Conservation (phyloP, 2,113 vertebrate genomes). For the Syrrhaptes paradoxus region DNA sequence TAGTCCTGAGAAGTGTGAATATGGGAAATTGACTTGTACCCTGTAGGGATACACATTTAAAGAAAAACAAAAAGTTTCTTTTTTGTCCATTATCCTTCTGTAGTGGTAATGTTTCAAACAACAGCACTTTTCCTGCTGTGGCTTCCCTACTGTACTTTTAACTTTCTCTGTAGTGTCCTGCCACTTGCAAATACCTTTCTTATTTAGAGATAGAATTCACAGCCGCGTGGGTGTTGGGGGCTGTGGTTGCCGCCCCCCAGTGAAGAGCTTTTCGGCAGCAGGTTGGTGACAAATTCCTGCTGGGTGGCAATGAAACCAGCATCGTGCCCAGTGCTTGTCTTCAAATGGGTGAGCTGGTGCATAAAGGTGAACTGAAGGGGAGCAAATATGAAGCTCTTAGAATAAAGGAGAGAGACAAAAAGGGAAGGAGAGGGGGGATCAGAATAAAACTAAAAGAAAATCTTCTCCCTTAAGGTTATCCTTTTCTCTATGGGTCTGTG, state of each 20-base stretch:
- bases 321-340: fast-evolving
- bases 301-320: neutral
- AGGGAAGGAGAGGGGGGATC: neutral
- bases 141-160: neutral
- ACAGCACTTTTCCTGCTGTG: fast-evolving
- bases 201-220: no score
- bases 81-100: no score
- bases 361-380: no score
- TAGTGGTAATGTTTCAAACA: neutral
- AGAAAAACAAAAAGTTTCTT: no score
- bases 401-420: neutral
- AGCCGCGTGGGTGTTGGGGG: fast-evolving
- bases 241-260: fast-evolving
- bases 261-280: neutral
- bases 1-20: no score
- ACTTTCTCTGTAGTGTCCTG: neutral
- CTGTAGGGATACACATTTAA: no score
- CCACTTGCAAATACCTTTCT: neutral
- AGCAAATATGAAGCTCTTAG: neutral
- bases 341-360: neutral
- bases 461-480: neutral
- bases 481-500: neutral
- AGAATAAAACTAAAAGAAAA: neutral
- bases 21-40: no score
- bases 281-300: neutral